Percentiles rank a stretch among this genome's conserved stretches.
Conservation (phyloP, 2,797 vertebrate genomes). For the Ciconia nigra region DNA sequence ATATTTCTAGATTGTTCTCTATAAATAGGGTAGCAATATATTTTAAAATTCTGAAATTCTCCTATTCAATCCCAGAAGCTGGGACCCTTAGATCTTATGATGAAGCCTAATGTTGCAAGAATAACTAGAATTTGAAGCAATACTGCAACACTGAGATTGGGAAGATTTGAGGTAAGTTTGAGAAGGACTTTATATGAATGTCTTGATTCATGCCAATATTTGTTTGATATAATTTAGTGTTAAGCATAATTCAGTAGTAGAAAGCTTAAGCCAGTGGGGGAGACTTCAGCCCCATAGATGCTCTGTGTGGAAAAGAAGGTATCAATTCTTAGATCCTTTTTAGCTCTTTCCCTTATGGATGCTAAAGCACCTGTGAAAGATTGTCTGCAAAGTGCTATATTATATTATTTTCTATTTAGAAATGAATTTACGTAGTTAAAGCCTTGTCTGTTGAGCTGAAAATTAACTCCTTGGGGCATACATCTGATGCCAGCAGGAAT, state of each 20-base stretch:
- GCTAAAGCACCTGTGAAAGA: constrained; percentile 8
- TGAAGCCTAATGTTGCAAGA: neutral
- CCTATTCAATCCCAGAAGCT: neutral
- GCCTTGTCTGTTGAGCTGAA: constrained; percentile 48
- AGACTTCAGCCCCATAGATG: neutral
- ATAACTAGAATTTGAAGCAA: neutral
- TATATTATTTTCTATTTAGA: constrained; percentile 66
- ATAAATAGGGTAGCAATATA: neutral
- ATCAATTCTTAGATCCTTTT: neutral
- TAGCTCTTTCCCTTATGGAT: neutral
- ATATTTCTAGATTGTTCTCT: neutral
- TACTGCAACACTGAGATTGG: neutral
- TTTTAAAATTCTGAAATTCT: neutral
- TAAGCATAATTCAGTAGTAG: neutral
- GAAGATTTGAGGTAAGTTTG: neutral
- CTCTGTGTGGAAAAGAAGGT: neutral
- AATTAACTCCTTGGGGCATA: constrained; percentile 60
- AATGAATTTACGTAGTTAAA: constrained; percentile 49
- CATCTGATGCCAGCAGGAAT: constrained; percentile 56
- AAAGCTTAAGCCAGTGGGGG: neutral
- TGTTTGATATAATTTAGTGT: neutral
- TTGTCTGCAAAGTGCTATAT: neutral
- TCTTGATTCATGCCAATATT: neutral
- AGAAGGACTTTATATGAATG: neutral
- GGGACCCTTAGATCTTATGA: neutral